Evolutionary conservation across 2,888 invertebrate genomes (phyloP).

Genomic region (Machimus rusticus): DNA sequence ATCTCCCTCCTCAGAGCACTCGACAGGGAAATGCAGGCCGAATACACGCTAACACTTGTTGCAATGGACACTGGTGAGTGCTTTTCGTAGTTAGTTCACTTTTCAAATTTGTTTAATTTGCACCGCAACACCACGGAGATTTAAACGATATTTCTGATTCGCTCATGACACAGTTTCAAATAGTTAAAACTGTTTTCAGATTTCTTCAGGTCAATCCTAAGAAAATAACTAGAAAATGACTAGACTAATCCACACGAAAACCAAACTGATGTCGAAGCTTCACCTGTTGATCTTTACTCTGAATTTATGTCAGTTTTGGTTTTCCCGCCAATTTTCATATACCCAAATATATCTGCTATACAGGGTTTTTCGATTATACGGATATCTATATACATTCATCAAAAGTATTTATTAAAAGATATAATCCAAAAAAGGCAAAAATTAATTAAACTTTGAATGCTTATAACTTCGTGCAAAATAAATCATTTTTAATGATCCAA

Average conservation of each 20-base stretch:
- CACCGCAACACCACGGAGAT: not conserved
- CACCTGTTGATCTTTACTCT: no score
- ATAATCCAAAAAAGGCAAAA: no score
- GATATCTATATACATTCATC: no score
- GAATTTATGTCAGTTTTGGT: no score
- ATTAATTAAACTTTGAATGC: no score
- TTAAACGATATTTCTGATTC: not conserved
- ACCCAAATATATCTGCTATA: no score
- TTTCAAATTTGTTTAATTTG: not conserved
- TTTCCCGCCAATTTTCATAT: no score
- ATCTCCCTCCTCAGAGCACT: constrained; percentile 83
- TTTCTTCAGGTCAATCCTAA: not conserved
- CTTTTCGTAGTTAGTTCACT: constrained; percentile 36
- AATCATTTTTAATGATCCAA: no score
- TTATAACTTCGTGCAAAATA: no score
- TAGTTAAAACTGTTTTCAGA: not conserved
- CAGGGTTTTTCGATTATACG: no score
- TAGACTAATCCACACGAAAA: not conserved
- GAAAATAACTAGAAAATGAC: not conserved
- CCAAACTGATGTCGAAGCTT: not conserved
- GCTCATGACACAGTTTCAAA: not conserved
- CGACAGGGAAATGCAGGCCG: constrained; percentile 84
- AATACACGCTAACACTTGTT: constrained; percentile 84
- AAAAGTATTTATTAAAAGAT: no score
- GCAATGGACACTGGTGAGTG: constrained; percentile 93